Evolutionary conservation across 2,888 invertebrate genomes (phyloP), one percentile per base, ranked within the genome.

Genomic region (Pteria penguin): DNA sequence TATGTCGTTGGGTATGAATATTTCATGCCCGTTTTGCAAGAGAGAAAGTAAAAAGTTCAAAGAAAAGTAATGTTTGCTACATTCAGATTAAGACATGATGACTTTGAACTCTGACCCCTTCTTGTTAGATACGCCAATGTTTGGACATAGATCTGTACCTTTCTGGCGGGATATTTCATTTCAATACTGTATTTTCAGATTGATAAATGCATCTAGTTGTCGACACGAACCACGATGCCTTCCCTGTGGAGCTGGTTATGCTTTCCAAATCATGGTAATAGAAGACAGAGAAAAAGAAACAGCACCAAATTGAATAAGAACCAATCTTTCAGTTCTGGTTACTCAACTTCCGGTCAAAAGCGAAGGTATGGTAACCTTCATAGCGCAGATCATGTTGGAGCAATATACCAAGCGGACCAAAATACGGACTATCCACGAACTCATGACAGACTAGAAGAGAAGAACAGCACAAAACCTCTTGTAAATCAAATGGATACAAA

Each of bases 221-320:
- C n/a, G n/a, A n/a, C n/a, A n/a, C n/a, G n/a, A n/a, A 45, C 8
- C 18, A 65, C 3, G 4, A 77, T 77, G 76, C 63, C 76, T 5
- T 77, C 76, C 0, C 63, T 77, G 4, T 77, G 72, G 69, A 77
- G 61, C 24, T 61, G 61, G 66, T 54, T 77, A 54, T 77, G 76
- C 52, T 73, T 77, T 26, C 76, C 76, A 32, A 72, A 65, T 31
- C 67, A 58, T 29, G 27, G 27, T 26, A 26, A 31, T 26, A 18
- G 67, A 22, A 24, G 32, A 8, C 60, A 61, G 18, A 8, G 11
- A 18, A 45, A 45, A 45, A 45, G 45, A 18, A 14, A 14, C 45
- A 18, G 18, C 18, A 14, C 45, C 8, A 45, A 45, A 45, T n/a
- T n/a, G n/a, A n/a, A n/a, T n/a, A n/a, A n/a, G n/a, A n/a, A n/a